Evolutionary conservation across 2,797 vertebrate genomes (phyloP).

Genomic region (Psittacula echo): DNA sequence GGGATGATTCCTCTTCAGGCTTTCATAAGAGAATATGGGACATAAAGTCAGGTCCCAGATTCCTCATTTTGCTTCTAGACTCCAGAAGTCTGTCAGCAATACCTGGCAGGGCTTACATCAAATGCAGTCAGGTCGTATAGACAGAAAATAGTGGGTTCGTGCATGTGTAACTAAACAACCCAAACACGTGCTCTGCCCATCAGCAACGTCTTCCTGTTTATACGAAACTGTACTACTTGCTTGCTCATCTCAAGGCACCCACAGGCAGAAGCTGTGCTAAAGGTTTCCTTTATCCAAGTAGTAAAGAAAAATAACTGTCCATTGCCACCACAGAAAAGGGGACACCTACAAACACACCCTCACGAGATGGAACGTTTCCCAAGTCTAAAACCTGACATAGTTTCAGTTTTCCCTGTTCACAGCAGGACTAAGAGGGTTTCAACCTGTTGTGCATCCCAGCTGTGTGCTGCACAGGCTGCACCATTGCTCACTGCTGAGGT

Average conservation of each 20-base stretch:
- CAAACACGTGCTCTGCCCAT: rapidly evolving
- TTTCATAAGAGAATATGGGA: not conserved
- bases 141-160: not conserved
- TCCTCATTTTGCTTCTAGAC: not conserved
- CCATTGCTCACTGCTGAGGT: not conserved
- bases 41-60: not conserved
- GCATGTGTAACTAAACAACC: not conserved
- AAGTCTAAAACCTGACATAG: too few relatives aligned
- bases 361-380: not conserved
- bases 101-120: not conserved
- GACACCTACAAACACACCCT: not conserved
- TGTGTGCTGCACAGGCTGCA: not conserved
- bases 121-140: not conserved
- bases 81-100: not conserved
- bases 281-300: not conserved
- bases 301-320: not conserved
- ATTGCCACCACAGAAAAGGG: not conserved
- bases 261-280: not conserved
- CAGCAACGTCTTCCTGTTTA: not conserved
- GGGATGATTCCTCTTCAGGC: not conserved
- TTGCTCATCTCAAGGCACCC: not conserved
- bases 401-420: not conserved
- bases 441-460: not conserved
- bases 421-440: not conserved
- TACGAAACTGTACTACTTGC: not conserved